Percentiles rank a stretch among this genome's conserved stretches.
These are phyloP conservation scores for Eupithecia tripunctaria DNA, from an alignment of 2,888 invertebrate genomes.

Conservation along the genomic window DNA sequence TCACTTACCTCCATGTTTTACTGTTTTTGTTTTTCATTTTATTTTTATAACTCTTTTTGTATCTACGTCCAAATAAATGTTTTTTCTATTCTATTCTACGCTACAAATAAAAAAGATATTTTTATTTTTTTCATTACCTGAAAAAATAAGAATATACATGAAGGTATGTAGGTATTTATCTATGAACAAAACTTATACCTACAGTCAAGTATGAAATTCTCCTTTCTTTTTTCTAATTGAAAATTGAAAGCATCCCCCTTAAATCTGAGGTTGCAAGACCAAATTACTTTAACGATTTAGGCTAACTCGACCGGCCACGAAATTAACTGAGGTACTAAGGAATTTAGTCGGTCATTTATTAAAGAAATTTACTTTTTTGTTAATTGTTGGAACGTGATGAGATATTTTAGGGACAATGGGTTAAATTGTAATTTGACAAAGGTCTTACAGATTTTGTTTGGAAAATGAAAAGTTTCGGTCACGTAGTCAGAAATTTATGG, in stretches of 20 bases:
- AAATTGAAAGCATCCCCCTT: not conserved
- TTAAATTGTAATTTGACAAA: conserved; percentile 38
- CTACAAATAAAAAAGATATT: too few species aligned
- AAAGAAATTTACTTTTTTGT: conserved; percentile 45
- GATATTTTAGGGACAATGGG: conserved; percentile 32
- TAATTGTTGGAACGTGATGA: conserved; percentile 43
- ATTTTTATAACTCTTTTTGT: too few species aligned
- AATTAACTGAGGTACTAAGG: conserved; percentile 51
- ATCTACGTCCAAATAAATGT: too few species aligned
- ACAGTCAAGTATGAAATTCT: not conserved
- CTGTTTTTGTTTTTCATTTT: too few species aligned
- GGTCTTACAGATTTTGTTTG: conserved; percentile 31
- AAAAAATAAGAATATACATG: too few species aligned
- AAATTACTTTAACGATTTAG: conserved; percentile 63
- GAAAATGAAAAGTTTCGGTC: conserved; percentile 29
- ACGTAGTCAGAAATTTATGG: conserved; percentile 18
- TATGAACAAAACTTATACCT: too few species aligned
- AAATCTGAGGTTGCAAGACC: conserved; percentile 28
- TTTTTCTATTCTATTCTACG: too few species aligned
- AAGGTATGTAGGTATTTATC: too few species aligned
- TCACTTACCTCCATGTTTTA: too few species aligned
- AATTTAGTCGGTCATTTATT: conserved; percentile 54
- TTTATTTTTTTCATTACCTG: too few species aligned
- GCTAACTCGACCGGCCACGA: conserved; percentile 53
- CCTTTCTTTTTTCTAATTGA: not conserved